Percentiles rank a stretch among this genome's conserved stretches.
Evolutionary conservation across 2,888 invertebrate species (phyloP).

Genomic region (Lagria hirta): DNA sequence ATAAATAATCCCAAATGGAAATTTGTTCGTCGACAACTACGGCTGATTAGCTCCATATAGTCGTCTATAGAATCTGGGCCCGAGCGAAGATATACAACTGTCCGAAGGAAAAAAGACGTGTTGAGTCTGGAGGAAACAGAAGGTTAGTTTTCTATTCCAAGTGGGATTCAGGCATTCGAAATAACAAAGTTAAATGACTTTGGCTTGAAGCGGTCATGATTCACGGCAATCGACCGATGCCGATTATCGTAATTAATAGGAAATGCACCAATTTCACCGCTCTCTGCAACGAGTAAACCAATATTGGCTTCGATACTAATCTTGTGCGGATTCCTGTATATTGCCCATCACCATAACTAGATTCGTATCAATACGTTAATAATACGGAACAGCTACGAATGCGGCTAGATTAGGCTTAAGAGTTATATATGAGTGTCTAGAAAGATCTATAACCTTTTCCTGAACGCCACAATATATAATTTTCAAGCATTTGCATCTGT

Average conservation of each 20-base stretch:
- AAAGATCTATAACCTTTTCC: too few relatives aligned
- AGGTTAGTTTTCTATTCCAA: too few relatives aligned
- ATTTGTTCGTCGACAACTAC: constrained; percentile 8
- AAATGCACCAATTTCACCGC: constrained; percentile 51
- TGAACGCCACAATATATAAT: too few relatives aligned
- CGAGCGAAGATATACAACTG: constrained; percentile 8
- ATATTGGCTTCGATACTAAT: constrained; percentile 47
- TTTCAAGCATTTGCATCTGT: neutral
- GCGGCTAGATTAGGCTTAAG: constrained; percentile 13
- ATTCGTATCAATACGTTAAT: constrained; percentile 44
- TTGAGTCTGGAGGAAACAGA: constrained; percentile 9
- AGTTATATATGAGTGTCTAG: too few relatives aligned
- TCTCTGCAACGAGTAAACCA: constrained; percentile 49
- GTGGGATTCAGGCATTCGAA: constrained; percentile 9
- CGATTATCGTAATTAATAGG: constrained; percentile 52
- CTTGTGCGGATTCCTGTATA: constrained; percentile 40
- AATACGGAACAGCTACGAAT: constrained; percentile 39
- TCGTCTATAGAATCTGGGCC: constrained; percentile 7
- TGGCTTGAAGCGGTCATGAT: constrained; percentile 32
- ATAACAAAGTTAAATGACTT: constrained; percentile 32
- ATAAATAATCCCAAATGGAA: constrained; percentile 9
- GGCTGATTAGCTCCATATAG: constrained; percentile 13
- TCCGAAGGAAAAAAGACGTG: constrained; percentile 8
- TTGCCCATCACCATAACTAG: constrained; percentile 43
- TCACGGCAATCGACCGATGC: constrained; percentile 37